Conservation (phyloP, 2,888 invertebrate genomes). For the Zygaena filipendulae region DNA sequence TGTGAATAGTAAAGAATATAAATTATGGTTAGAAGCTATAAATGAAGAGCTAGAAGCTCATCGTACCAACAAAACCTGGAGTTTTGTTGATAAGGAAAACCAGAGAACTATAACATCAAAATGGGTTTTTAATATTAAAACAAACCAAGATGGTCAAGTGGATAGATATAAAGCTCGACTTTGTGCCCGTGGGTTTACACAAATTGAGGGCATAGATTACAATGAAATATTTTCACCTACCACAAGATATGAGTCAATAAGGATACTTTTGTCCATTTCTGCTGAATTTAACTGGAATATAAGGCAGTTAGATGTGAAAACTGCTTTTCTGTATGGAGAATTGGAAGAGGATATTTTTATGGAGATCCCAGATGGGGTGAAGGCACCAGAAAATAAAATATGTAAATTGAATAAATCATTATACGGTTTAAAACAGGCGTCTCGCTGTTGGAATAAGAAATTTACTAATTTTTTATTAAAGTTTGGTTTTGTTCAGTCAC, state of each 20-base stretch:
- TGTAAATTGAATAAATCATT: constrained; percentile 6
- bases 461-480: constrained; percentile 13
- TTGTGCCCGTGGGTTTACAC: background rate
- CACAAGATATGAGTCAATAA: background rate
- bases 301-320: constrained; percentile 7
- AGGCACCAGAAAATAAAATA: background rate
- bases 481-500: constrained; percentile 18
- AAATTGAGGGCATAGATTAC: background rate
- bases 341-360: constrained; percentile 4
- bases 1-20: background rate
- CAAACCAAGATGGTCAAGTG: background rate
- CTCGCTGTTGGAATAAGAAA: constrained; percentile 1
- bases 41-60: background rate
- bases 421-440: constrained; percentile 4
- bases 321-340: constrained; percentile 3
- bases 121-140: background rate
- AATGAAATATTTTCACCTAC: constrained; percentile 1
- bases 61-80: background rate
- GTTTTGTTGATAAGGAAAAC: background rate
- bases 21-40: background rate
- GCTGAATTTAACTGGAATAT: constrained; percentile 1
- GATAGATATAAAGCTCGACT: background rate
- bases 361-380: constrained; percentile 3
- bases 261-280: background rate
- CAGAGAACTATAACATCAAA: background rate